These are phyloP conservation scores for Pseudorasbora parva DNA, from an alignment of 2,113 vertebrate genomes.

Conservation along the genomic window DNA sequence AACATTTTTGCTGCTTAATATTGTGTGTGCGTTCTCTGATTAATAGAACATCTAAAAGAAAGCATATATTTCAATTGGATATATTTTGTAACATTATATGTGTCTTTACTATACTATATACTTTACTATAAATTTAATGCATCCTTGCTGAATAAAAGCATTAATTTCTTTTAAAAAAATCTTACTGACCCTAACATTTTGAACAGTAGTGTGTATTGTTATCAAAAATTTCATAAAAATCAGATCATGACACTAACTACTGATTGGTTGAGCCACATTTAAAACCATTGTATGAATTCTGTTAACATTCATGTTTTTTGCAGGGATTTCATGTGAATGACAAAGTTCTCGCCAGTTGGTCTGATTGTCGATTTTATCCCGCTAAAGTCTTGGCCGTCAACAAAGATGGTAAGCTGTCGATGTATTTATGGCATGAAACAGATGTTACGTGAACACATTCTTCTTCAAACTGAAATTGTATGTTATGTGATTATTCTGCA, in stretches of 20 bases:
- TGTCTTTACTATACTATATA: neutral
- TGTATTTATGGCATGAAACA: neutral
- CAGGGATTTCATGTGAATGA: conserved; percentile 94
- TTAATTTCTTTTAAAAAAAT: neutral
- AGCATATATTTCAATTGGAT: too few species aligned
- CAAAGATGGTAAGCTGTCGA: conserved; percentile 87
- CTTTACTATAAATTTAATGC: neutral
- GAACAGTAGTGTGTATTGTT: too few species aligned
- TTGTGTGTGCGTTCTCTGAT: too few species aligned
- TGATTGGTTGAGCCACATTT: neutral
- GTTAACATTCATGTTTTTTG: conserved; percentile 63
- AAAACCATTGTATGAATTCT: neutral
- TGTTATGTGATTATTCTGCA: conserved; percentile 58
- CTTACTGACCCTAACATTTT: too few species aligned
- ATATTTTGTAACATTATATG: neutral
- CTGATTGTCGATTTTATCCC: conserved; percentile 97
- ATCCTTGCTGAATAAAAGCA: neutral
- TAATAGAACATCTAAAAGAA: too few species aligned
- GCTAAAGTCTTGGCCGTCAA: conserved; percentile 94
- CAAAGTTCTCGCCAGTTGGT: conserved; percentile 96
- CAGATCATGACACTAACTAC: neutral
- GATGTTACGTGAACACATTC: neutral
- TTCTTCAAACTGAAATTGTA: neutral
- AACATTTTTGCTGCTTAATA: neutral
- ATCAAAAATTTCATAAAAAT: neutral